Conservation (phyloP, 2,113 vertebrate genomes). For the Galeopterus variegatus region DNA sequence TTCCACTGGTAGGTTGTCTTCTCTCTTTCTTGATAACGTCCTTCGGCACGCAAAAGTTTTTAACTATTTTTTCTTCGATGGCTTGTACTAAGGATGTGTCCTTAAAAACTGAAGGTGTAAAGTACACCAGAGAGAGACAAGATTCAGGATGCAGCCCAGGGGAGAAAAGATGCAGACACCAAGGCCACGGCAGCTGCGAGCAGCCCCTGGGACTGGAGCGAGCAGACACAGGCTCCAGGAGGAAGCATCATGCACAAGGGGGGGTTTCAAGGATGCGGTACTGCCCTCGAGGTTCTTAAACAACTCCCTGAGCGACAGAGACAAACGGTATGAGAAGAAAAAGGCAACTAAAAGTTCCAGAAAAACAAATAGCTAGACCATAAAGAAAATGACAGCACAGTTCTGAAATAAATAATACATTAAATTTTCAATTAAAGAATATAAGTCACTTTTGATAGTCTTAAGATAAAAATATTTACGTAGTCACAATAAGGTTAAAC, state of each 20-base stretch:
- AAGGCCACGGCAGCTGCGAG: too few species aligned
- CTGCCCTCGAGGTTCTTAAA: rapidly evolving
- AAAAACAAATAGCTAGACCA: neutral
- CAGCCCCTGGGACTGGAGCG: rapidly evolving
- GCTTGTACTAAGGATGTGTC: neutral
- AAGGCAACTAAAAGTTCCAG: neutral
- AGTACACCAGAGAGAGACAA: neutral
- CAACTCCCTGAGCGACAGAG: neutral
- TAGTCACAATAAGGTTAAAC: neutral
- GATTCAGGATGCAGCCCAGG: too few species aligned
- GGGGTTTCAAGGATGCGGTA: too few species aligned
- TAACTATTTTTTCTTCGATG: neutral
- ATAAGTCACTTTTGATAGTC: neutral
- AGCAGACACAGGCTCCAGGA: neutral
- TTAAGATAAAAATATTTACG: neutral
- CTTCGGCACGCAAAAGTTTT: neutral
- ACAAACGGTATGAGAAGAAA: too few species aligned
- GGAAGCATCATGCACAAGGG: neutral
- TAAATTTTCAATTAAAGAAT: neutral
- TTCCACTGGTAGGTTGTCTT: neutral
- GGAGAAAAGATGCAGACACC: rapidly evolving
- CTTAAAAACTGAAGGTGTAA: neutral
- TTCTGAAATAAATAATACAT: neutral
- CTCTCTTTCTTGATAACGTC: neutral
- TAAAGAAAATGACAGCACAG: neutral